These are phyloP conservation scores for Bubalus kerabau DNA, from an alignment of 2,113 vertebrate genomes.

Conservation along the genomic window DNA sequence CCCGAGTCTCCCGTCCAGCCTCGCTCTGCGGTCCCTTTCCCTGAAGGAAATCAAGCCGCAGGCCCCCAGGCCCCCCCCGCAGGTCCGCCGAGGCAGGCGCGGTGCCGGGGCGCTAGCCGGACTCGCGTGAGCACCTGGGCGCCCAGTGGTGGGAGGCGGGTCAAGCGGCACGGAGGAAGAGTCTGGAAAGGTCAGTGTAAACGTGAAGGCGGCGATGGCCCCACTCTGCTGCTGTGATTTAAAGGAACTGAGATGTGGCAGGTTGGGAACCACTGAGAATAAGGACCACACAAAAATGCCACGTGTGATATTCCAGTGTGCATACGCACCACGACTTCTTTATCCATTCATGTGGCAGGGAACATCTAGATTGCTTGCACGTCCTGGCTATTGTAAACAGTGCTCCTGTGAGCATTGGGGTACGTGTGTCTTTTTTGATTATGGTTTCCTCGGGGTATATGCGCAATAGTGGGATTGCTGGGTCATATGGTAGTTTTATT, in stretches of 20 bases:
- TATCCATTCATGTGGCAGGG: accelerated
- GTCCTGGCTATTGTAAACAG: accelerated
- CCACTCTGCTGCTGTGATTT: background rate
- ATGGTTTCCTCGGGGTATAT: background rate
- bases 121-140: background rate
- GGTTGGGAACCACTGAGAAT: background rate
- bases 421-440: accelerated
- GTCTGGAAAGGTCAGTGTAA: too few species aligned
- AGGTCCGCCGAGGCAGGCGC: background rate
- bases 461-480: accelerated
- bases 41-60: background rate
- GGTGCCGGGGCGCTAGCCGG: background rate
- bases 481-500: background rate
- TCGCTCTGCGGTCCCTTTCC: background rate
- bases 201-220: too few species aligned
- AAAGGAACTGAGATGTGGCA: background rate
- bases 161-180: accelerated
- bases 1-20: background rate
- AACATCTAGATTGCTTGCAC: accelerated
- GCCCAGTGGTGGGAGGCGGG: accelerated
- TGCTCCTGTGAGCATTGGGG: background rate
- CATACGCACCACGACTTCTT: accelerated
- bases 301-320: accelerated
- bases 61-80: background rate
- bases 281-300: background rate